Evolutionary conservation across 2,113 vertebrate species (phyloP).

Genomic region (Fukomys damarensis): DNA sequence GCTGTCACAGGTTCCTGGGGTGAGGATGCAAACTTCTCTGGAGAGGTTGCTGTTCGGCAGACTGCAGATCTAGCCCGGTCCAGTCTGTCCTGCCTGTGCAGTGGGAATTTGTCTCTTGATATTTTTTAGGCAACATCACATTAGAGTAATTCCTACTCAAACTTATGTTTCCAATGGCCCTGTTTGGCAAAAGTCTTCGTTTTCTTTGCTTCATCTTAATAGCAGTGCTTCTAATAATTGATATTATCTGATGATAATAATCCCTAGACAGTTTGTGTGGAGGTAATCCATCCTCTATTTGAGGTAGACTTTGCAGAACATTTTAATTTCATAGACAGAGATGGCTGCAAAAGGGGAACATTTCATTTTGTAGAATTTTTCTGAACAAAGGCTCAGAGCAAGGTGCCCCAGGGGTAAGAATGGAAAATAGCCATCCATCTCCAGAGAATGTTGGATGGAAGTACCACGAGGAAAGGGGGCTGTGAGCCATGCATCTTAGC

Average conservation of each 20-base stretch:
- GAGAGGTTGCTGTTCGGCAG: neutral
- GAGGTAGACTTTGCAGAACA: neutral
- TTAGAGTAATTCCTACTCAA: neutral
- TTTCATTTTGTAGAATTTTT: slow-evolving; percentile 32
- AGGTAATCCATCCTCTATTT: neutral
- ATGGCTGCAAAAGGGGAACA: neutral
- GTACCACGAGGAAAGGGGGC: neutral
- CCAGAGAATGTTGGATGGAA: neutral
- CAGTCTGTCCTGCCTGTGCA: neutral
- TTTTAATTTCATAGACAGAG: neutral
- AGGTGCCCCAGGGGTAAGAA: neutral
- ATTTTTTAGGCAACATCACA: neutral
- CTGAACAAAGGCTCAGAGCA: neutral
- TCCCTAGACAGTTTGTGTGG: neutral
- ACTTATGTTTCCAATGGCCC: neutral
- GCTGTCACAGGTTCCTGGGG: neutral
- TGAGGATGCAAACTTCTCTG: neutral
- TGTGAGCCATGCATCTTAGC: neutral
- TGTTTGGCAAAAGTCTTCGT: neutral
- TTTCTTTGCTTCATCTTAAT: neutral
- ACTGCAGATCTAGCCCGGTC: neutral
- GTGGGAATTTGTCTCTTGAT: neutral
- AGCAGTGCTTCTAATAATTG: neutral
- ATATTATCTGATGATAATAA: neutral
- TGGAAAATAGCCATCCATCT: neutral